These are phyloP conservation scores for Hypomecis atomaria DNA, from an alignment of 2,888 invertebrate genomes.

Conservation along the genomic window DNA sequence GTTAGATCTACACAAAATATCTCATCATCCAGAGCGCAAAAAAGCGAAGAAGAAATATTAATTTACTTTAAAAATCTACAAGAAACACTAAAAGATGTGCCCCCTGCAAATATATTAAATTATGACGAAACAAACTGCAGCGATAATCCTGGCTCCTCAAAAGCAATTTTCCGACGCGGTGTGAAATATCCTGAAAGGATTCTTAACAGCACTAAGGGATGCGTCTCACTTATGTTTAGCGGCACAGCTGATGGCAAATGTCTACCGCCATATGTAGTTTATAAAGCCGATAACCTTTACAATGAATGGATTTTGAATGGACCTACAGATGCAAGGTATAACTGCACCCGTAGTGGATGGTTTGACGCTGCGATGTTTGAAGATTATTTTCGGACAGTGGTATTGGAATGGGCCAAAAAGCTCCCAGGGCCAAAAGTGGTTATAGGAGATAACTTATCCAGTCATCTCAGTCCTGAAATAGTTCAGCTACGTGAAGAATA, in stretches of 20 bases:
- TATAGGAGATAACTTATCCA: slow-evolving; percentile 39
- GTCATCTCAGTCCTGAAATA: slow-evolving; percentile 29
- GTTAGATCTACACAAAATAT: slow-evolving; percentile 31
- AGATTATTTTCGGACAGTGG: neutral
- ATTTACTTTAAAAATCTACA: neutral
- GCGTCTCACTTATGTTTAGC: slow-evolving; percentile 37
- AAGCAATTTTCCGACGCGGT: neutral
- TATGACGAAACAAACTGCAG: slow-evolving; percentile 1
- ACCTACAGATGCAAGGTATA: neutral
- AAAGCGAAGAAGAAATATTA: slow-evolving; percentile 26
- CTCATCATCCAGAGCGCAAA: slow-evolving; percentile 17
- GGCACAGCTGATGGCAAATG: slow-evolving; percentile 29
- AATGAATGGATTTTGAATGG: slow-evolving; percentile 27
- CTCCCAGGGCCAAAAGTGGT: slow-evolving; percentile 29
- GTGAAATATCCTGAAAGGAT: neutral
- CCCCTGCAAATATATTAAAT: neutral
- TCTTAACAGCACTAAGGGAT: slow-evolving; percentile 33
- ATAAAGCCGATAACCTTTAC: slow-evolving; percentile 32
- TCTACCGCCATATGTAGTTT: slow-evolving; percentile 39
- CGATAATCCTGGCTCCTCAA: neutral
- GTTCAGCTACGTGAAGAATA: slow-evolving; percentile 42
- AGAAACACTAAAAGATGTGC: neutral
- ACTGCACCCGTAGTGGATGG: neutral
- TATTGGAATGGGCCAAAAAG: slow-evolving; percentile 28
- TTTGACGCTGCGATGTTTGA: neutral